Conservation (phyloP, 2,888 invertebrate species). For the Cremastinae sp. region DNA sequence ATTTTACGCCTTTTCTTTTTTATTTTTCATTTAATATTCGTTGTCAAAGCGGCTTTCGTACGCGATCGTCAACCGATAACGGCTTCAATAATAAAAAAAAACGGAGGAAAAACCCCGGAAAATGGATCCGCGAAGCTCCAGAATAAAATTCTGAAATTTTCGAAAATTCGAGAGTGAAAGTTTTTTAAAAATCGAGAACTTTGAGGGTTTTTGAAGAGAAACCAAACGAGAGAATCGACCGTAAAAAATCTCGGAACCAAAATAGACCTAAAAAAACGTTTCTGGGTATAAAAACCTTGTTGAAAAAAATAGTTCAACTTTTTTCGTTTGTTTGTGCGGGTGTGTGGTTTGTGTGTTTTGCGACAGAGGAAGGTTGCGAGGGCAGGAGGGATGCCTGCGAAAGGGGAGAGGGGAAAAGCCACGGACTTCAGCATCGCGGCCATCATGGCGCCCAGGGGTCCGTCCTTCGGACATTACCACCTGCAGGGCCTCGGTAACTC, state of each 20-base stretch:
- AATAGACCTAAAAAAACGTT: constrained; percentile 23
- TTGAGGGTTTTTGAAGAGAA: neutral
- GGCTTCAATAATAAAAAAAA: neutral
- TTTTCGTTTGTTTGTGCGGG: constrained; percentile 80
- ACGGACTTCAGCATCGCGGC: constrained; percentile 88
- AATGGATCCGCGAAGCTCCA: neutral
- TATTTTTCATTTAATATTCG: constrained; percentile 16
- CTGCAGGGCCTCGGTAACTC: constrained; percentile 78
- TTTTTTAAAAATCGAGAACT: neutral
- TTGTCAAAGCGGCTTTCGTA: neutral
- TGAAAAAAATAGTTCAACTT: constrained; percentile 76
- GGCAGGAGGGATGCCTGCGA: constrained; percentile 81
- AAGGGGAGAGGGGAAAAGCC: constrained; percentile 81
- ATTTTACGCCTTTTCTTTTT: neutral
- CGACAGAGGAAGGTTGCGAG: constrained; percentile 65
- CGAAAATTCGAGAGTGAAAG: constrained; percentile 11
- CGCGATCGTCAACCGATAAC: neutral
- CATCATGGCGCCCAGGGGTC: constrained; percentile 84
- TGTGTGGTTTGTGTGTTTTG: constrained; percentile 59
- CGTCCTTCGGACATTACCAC: constrained; percentile 79
- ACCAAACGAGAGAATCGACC: neutral
- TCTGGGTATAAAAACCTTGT: neutral
- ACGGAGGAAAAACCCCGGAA: too few species aligned
- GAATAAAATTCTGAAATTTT: constrained; percentile 5
- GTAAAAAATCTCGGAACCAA: neutral